Conservation (phyloP, 2,888 invertebrate species). For the Microchrysa polita region DNA sequence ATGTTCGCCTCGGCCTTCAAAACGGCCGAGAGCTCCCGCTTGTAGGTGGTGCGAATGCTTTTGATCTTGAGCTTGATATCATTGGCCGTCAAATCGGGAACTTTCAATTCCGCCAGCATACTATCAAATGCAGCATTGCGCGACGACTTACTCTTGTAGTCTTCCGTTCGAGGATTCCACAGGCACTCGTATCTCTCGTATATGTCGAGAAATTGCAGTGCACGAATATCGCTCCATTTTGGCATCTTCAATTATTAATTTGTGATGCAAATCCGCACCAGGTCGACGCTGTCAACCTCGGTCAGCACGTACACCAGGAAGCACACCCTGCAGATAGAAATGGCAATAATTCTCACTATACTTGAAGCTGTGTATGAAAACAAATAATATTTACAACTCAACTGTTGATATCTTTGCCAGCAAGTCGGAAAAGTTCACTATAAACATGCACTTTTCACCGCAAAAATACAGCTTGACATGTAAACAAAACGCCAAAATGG, state of each 20-base stretch:
- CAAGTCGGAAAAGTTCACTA: too few species aligned
- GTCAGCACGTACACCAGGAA: too few species aligned
- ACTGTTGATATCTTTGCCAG: too few species aligned
- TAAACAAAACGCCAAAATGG: slow-evolving; percentile 37
- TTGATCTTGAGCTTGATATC: slow-evolving; percentile 62
- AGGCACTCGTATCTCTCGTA: slow-evolving; percentile 59
- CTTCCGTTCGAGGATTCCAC: slow-evolving; percentile 57
- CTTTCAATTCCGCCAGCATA: slow-evolving; percentile 57
- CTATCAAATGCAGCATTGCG: slow-evolving; percentile 57
- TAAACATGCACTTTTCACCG: slow-evolving; percentile 13
- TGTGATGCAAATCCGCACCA: too few species aligned
- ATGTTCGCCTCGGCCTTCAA: slow-evolving; percentile 52
- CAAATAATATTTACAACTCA: too few species aligned
- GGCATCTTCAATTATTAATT: too few species aligned
- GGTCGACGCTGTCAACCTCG: too few species aligned
- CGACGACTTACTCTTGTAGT: slow-evolving; percentile 58
- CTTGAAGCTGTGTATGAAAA: too few species aligned
- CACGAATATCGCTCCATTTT: slow-evolving; percentile 56
- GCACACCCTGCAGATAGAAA: too few species aligned
- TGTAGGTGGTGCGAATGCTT: slow-evolving; percentile 61
- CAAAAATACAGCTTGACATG: slow-evolving; percentile 8
- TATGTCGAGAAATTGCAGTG: slow-evolving; percentile 58
- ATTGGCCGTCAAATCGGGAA: slow-evolving; percentile 56
- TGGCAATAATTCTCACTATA: too few species aligned
- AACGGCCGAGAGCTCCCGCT: slow-evolving; percentile 58